phyloP scores from a whole-genome alignment of 2,888 invertebrate species.

The Tiliacea aurago region DNA sequence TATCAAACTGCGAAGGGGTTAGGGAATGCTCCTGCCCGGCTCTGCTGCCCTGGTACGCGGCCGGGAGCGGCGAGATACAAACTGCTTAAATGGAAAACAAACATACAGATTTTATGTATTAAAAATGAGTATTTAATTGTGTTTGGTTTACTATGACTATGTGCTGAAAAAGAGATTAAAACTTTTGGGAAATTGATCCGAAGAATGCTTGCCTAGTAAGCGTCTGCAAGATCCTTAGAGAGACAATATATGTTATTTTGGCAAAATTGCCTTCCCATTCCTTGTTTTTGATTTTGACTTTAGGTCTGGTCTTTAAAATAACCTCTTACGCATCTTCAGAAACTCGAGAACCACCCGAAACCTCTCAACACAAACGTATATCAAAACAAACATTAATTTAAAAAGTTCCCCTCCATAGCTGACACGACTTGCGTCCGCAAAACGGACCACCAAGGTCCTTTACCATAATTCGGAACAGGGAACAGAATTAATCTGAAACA shows the following conservation, averaged over 20 bases:
- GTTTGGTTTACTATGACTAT: constrained; percentile 35
- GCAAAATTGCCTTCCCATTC: background rate
- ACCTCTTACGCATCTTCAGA: constrained; percentile 18
- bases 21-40: constrained; percentile 83
- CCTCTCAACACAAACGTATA: constrained; percentile 36
- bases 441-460: constrained; percentile 56
- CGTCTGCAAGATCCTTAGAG: background rate
- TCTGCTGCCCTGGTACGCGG: constrained; percentile 83
- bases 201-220: background rate
- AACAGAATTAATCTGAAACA: constrained; percentile 80
- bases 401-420: constrained; percentile 48
- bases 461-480: constrained; percentile 74
- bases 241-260: background rate
- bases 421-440: constrained; percentile 57
- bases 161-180: constrained; percentile 4
- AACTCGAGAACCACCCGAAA: constrained; percentile 4
- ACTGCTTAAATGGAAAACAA: constrained; percentile 77
- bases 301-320: background rate
- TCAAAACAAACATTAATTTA: constrained; percentile 52
- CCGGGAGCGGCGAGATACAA: constrained; percentile 63
- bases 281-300: background rate
- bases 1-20: constrained; percentile 91
- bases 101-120: constrained; percentile 70
- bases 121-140: constrained; percentile 57
- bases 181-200: background rate